Evolutionary conservation across 2,113 vertebrate species (phyloP), one percentile per base, ranked within the genome.

Genomic region (Bettongia penicillata): DNA sequence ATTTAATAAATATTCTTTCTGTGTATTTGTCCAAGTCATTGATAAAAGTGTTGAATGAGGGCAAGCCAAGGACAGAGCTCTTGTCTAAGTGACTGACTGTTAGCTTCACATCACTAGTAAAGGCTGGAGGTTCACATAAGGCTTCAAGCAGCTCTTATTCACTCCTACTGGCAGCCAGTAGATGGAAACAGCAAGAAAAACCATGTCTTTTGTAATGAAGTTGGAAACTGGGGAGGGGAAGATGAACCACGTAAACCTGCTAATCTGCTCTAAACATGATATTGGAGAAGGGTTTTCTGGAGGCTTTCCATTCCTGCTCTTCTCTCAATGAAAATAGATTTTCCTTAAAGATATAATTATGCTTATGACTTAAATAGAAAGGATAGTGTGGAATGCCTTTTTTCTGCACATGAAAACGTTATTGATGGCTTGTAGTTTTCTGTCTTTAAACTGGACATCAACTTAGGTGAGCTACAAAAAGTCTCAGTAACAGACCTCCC

Each of bases 401-500:
- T 19, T 92, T 89, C 53, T 1, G 8, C 12, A 91, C 19, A 57
- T 53, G 5, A 90, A 91, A 95, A 94, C 14, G 0, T 51, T 89
- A 2, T n/a, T 91, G 14, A 9, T 61, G 61, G 5, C 1, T 26
- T 50, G 19, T 93, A 91, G 89, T 57, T 84, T 92, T 6, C 52
- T 57, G 53, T 89, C n/a, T 91, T 93, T 91, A 91, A 84, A 91
- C 31, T 53, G 52, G 4, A 95, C 91, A 57, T 10, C 91, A 77
- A 90, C 48, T 96, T 77, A 57, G 16, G 25, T 91, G 31, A 95
- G 43, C 19, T 93, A 96, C 47, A 93, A 93, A 6, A 96, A 95
- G 94, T 28, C 55, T 49, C 31, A 84, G 6, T 24, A 93, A 37
- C 37, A 96, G 47, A 91, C 50, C 31, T 12, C 92, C 95, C 53